These are phyloP conservation scores for Myxocyprinus asiaticus DNA, from an alignment of 2,113 vertebrate species.

Conservation along the genomic window DNA sequence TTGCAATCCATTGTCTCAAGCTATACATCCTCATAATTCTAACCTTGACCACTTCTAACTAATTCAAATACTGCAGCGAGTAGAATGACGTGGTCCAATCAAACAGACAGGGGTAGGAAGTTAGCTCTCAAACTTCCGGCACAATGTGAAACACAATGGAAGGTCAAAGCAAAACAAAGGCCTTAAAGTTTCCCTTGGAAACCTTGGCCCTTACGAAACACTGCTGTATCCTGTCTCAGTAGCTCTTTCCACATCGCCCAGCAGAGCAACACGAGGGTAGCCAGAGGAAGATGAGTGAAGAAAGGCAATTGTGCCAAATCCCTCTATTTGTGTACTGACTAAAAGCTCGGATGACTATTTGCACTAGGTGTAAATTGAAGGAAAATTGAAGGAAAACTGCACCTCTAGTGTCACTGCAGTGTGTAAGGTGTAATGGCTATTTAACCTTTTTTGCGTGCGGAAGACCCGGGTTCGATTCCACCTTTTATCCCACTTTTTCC, in stretches of 20 bases:
- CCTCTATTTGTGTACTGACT: no score
- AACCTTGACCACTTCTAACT: conserved; percentile 7
- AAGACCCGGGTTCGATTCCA: no score
- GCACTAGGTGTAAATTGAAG: no score
- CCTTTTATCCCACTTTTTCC: no score
- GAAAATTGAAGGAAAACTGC: no score
- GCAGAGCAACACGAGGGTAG: background rate
- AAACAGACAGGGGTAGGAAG: conserved; percentile 39
- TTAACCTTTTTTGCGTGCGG: no score
- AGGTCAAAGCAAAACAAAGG: conserved; percentile 45
- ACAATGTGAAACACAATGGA: conserved; percentile 42
- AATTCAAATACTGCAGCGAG: background rate
- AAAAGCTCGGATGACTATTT: no score
- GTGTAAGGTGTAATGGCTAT: no score
- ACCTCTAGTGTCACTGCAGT: no score
- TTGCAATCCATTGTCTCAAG: background rate
- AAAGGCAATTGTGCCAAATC: background rate
- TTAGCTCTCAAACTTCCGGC: conserved; percentile 34
- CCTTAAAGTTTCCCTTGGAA: conserved; percentile 26
- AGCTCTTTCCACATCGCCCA: conserved; percentile 11
- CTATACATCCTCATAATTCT: conserved; percentile 4
- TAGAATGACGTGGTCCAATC: conserved; percentile 2
- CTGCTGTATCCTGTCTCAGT: conserved; percentile 33
- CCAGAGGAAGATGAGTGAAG: background rate
- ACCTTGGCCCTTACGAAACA: conserved; percentile 7